phyloP scores from a whole-genome alignment of 1,140 invertebrate species.

The Drosophila watanabei region DNA sequence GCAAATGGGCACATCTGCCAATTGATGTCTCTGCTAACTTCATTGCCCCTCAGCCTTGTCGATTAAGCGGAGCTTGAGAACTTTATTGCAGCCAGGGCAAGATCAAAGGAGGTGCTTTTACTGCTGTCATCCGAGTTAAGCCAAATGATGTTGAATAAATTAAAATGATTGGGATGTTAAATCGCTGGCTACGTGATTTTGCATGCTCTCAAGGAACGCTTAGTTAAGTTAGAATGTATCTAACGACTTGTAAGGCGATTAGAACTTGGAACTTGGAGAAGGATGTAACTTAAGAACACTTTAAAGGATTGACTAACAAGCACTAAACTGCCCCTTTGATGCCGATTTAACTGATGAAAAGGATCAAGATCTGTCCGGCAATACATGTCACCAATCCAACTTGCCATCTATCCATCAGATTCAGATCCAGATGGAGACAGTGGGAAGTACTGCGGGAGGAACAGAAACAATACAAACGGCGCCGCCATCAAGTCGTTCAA shows the following conservation, averaged over 20 bases:
- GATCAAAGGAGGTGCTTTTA: slow-evolving; percentile 12
- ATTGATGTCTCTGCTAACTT: slow-evolving; percentile 25
- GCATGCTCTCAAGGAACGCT: background rate
- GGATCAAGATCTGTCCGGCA: background rate
- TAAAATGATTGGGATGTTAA: slow-evolving; percentile 11
- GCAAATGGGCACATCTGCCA: slow-evolving; percentile 40
- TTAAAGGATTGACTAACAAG: background rate
- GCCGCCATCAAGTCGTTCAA: slow-evolving; percentile 49
- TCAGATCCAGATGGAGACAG: slow-evolving; percentile 36
- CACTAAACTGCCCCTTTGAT: background rate
- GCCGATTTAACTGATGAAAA: background rate
- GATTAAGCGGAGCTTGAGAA: slow-evolving; percentile 15
- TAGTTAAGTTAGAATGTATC: background rate
- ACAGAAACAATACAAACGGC: slow-evolving; percentile 54
- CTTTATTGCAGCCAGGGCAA: slow-evolving; percentile 8
- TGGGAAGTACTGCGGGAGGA: slow-evolving; percentile 41
- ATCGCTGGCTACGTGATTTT: background rate
- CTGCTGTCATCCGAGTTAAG: background rate
- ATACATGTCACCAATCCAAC: background rate
- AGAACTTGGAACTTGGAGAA: background rate
- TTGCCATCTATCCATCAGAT: slow-evolving; percentile 37
- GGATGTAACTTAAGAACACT: no score
- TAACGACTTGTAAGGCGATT: background rate
- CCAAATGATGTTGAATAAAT: slow-evolving; percentile 11
- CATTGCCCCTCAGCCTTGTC: slow-evolving; percentile 12